phyloP scores from a whole-genome alignment of 2,113 vertebrate species.

The Neogale vison region DNA sequence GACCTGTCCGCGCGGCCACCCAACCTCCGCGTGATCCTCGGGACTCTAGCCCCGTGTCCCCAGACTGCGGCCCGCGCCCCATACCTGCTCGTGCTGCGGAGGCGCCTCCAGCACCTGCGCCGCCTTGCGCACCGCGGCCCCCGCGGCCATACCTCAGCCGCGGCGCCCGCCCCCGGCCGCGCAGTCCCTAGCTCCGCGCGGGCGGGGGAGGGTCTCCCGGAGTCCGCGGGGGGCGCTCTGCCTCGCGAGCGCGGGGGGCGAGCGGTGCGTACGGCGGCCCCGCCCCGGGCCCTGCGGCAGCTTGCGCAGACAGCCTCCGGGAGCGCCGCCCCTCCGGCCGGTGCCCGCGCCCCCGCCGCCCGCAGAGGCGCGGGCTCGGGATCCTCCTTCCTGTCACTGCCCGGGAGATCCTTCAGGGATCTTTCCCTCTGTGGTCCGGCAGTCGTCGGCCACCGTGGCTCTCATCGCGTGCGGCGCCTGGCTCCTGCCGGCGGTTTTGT shows the following conservation, averaged over 20 bases:
- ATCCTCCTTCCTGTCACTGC: fast-evolving
- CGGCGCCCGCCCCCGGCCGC: not conserved
- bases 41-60: too few relatives aligned
- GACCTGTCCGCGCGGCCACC: fast-evolving
- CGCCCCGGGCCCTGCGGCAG: not conserved
- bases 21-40: fast-evolving
- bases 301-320: not conserved
- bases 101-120: not conserved
- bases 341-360: fast-evolving
- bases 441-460: fast-evolving
- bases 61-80: fast-evolving
- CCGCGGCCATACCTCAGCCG: not conserved
- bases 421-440: fast-evolving
- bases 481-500: not conserved
- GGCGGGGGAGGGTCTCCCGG: not conserved
- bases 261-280: not conserved
- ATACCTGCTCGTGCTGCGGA: not conserved
- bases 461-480: fast-evolving
- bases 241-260: not conserved
- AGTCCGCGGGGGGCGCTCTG: not conserved
- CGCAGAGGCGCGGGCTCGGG: fast-evolving
- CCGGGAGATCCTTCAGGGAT: not conserved
- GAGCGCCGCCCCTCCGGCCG: not conserved
- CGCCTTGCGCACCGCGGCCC: not conserved
- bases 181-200: fast-evolving